Evolutionary conservation across 2,888 invertebrate species (phyloP), one percentile per base, ranked within the genome.

Genomic region (Rosalia funebris): DNA sequence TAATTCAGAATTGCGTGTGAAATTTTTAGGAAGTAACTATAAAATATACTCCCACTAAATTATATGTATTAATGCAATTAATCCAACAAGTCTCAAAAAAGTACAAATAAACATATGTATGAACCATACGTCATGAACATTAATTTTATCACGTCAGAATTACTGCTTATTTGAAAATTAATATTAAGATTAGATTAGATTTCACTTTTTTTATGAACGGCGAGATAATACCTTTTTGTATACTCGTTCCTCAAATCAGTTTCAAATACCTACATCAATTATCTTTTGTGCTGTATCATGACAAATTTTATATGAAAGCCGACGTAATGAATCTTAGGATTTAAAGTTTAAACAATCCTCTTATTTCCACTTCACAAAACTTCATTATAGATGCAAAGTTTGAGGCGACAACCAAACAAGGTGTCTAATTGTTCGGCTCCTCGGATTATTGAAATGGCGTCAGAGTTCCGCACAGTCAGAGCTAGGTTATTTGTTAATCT

Each of bases 401-500:
- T 1, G 11, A 34, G 32, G 47, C 34, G 34, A 47, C 47, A 34
- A 34, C 34, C 1, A 31, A 17, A 36, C 47, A 47, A 15, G 32
- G n/a, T 47, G 34, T 17, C 19, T 44, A 17, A 47, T 47, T 47
- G 34, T 47, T 34, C 17, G 34, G 34, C 16, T 17, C 17, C 34
- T 47, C 9, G 16, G 34, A 47, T 32, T 32, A 34, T 47, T 11
- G 34, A 47, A 17, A 34, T 9, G 47, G 47, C 47, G 47, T 34
- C 47, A 34, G 17, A 12, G 5, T 19, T 14, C 25, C 44, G 20
- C 17, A 14, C 20, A 25, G 20, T 10, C 41, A n/a, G n/a, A 1
- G 11, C 34, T 10, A 32, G 41, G 25, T 32, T 15, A 53, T 53
- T 42, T 53, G 53, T 53, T 53, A 53, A 53, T 53, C 53, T 31